phyloP scores from a whole-genome alignment of 2,888 invertebrate genomes.

The Calameuta pallipes region DNA sequence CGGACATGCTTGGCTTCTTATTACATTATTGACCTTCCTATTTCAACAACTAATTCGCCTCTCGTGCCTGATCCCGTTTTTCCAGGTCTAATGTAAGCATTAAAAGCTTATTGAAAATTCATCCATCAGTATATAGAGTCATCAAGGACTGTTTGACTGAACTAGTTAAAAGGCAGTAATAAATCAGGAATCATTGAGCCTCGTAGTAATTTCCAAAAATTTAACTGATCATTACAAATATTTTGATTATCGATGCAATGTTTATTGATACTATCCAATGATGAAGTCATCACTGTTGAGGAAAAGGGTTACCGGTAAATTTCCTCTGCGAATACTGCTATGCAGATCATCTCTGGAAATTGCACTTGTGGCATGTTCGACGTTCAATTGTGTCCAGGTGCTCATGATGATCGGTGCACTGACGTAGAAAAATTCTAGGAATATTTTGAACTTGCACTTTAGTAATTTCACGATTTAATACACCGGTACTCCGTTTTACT shows the following conservation, averaged over 20 bases:
- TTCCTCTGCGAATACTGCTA: constrained; percentile 64
- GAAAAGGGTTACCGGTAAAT: constrained; percentile 48
- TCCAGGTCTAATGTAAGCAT: neutral
- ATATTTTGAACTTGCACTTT: neutral
- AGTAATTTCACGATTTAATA: neutral
- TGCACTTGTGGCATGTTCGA: constrained; percentile 68
- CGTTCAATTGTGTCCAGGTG: constrained; percentile 57
- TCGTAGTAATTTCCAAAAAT: neutral
- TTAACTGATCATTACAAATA: neutral
- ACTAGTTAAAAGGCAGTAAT: neutral
- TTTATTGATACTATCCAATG: neutral
- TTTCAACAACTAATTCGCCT: neutral
- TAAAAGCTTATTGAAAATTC: neutral
- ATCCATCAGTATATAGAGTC: neutral
- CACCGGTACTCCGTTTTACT: neutral
- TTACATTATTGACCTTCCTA: neutral
- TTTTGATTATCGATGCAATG: neutral
- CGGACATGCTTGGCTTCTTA: neutral
- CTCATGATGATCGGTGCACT: constrained; percentile 41
- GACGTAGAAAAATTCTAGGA: neutral
- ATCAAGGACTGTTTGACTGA: neutral
- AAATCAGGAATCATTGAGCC: neutral
- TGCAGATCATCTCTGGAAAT: constrained; percentile 77
- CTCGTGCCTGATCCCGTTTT: neutral
- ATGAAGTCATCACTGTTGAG: neutral